Percentiles rank a stretch among this genome's conserved stretches.
Evolutionary conservation across 2,113 vertebrate species (phyloP).

Genomic region (Apodemus sylvaticus): DNA sequence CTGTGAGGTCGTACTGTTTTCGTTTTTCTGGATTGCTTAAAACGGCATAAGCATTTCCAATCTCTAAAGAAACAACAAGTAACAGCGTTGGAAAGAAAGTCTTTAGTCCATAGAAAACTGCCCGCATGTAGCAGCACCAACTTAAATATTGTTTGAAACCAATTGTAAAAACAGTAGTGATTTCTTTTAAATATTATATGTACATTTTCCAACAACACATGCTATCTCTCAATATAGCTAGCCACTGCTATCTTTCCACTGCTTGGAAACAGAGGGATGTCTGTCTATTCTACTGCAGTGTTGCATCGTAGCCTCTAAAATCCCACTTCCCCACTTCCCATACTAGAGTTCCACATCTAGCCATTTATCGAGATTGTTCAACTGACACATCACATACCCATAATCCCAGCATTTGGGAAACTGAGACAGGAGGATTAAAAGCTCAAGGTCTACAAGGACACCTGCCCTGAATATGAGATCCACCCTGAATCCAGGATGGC

Average conservation of each 20-base stretch:
- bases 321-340: neutral
- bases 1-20: slow-evolving; percentile 95
- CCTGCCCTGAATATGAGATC: neutral
- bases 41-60: slow-evolving; percentile 96
- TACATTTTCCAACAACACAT: neutral
- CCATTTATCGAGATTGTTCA: neutral
- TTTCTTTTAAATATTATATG: slow-evolving; percentile 7
- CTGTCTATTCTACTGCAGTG: neutral
- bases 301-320: neutral
- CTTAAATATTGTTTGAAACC: neutral
- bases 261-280: neutral
- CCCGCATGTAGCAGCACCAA: neutral
- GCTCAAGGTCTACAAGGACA: neutral
- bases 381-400: neutral
- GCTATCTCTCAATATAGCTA: neutral
- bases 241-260: neutral
- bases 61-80: slow-evolving; percentile 88
- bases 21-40: slow-evolving; percentile 96
- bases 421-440: neutral
- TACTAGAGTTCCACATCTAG: neutral
- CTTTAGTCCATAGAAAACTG: neutral
- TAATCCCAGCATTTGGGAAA: neutral
- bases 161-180: slow-evolving; percentile 9
- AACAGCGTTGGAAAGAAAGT: slow-evolving; percentile 50
- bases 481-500: too few relatives aligned